These are phyloP conservation scores for Odontocerum albicorne DNA, from an alignment of 2,888 invertebrate species.

Conservation along the genomic window DNA sequence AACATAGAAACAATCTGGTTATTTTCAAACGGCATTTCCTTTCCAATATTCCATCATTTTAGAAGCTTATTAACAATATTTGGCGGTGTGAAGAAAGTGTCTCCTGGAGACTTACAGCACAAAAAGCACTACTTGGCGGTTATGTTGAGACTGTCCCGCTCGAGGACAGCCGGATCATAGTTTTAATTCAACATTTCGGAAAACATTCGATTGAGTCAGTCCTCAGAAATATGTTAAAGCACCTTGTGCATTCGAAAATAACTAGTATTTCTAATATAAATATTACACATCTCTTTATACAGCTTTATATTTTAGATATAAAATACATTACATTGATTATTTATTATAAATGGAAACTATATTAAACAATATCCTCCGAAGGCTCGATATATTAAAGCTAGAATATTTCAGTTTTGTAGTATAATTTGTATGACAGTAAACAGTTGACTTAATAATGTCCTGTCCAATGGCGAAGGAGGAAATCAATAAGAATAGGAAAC, in stretches of 20 bases:
- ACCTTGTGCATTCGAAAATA: slow-evolving; percentile 31
- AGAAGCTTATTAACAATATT: slow-evolving; percentile 30
- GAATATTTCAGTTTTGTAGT: slow-evolving; percentile 18
- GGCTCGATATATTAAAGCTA: slow-evolving; percentile 35
- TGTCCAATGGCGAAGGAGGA: slow-evolving; percentile 28
- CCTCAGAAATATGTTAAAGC: slow-evolving; percentile 24
- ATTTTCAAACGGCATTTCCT: slow-evolving; percentile 19
- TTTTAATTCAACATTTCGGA: slow-evolving; percentile 34
- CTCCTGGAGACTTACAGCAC: slow-evolving; percentile 24
- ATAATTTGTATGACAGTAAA: not conserved
- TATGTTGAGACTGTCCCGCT: slow-evolving; percentile 10
- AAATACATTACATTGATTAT: slow-evolving; percentile 19
- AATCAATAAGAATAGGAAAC: slow-evolving; percentile 20
- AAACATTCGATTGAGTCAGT: slow-evolving; percentile 22
- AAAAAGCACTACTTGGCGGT: slow-evolving; percentile 3
- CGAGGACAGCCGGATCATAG: slow-evolving; percentile 31
- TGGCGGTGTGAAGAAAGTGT: slow-evolving; percentile 20
- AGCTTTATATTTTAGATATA: slow-evolving; percentile 26
- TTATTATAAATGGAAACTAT: slow-evolving; percentile 24
- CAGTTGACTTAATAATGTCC: too few relatives aligned
- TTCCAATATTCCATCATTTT: slow-evolving; percentile 14
- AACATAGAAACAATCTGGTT: slow-evolving; percentile 23
- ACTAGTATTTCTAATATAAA: slow-evolving; percentile 34
- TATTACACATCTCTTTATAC: slow-evolving; percentile 36
- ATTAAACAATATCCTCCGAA: slow-evolving; percentile 35